Evolutionary conservation across 2,113 vertebrate genomes (phyloP).

Genomic region (Progne subis): DNA sequence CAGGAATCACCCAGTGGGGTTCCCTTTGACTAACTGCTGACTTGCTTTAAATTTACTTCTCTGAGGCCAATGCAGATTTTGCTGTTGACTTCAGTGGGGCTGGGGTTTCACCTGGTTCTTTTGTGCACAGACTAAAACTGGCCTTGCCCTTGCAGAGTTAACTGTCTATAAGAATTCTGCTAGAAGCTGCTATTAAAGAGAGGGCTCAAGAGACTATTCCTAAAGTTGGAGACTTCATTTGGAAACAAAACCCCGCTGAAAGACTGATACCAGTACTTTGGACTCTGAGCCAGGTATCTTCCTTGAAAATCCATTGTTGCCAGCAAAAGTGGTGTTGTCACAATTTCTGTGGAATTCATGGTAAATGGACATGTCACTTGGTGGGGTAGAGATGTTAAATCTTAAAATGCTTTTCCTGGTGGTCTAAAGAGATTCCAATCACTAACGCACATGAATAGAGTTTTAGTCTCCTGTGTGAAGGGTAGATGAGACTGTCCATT

Average conservation of each 20-base stretch:
- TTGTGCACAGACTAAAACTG: constrained; percentile 22
- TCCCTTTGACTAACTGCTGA: constrained; percentile 47
- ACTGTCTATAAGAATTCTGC: constrained; percentile 20
- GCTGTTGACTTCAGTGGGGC: constrained; percentile 31
- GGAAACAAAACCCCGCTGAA: constrained; percentile 49
- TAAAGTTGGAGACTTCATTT: constrained; percentile 52
- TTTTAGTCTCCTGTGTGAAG: constrained; percentile 68
- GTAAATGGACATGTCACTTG: constrained; percentile 42
- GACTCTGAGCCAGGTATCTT: constrained; percentile 60
- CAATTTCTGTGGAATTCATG: constrained; percentile 29
- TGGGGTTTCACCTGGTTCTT: constrained; percentile 9
- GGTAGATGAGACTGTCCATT: constrained; percentile 74
- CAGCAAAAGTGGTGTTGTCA: constrained; percentile 44
- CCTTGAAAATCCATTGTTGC: constrained; percentile 49
- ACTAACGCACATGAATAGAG: constrained; percentile 55
- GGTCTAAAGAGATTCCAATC: constrained; percentile 47
- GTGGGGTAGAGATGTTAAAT: constrained; percentile 58
- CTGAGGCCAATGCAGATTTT: constrained; percentile 22
- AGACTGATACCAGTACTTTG: constrained; percentile 43
- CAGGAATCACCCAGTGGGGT: neutral
- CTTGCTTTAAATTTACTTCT: neutral
- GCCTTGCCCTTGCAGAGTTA: constrained; percentile 33
- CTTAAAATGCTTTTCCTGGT: constrained; percentile 25
- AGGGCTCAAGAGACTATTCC: constrained; percentile 35
- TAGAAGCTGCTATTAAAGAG: constrained; percentile 53